Evolutionary conservation across 1,140 invertebrate genomes (phyloP).

Genomic region (Zaprionus davidi): DNA sequence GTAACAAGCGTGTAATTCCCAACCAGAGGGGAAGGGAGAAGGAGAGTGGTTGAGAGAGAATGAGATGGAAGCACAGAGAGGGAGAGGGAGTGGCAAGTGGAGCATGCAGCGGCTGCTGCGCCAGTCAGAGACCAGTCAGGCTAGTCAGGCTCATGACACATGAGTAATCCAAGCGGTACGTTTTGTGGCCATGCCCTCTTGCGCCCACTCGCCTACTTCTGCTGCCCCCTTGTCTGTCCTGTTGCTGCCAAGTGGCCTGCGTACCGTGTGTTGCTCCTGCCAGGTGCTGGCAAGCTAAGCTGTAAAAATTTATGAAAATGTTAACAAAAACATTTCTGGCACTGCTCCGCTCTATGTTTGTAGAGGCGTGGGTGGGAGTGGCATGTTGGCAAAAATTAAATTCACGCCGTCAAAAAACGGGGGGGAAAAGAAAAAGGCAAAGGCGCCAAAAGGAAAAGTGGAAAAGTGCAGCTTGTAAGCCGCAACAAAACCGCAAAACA

Average conservation of each 20-base stretch:
- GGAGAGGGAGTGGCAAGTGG: conserved; percentile 6
- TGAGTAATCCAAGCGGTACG: conserved; percentile 23
- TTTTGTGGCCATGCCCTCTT: conserved; percentile 13
- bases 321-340: conserved; percentile 42
- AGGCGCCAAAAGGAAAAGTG: conserved; percentile 30
- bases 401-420: conserved; percentile 23
- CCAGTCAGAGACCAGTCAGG: conserved; percentile 20
- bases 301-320: conserved; percentile 56
- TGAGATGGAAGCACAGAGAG: not conserved
- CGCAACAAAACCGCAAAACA: conserved; percentile 69
- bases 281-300: conserved; percentile 23
- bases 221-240: not conserved
- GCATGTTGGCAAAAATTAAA: conserved; percentile 43
- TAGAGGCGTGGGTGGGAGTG: conserved; percentile 19
- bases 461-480: conserved; percentile 52
- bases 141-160: conserved; percentile 47
- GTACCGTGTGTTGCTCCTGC: not conserved
- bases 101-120: not conserved
- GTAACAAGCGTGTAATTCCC: conserved; percentile 75
- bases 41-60: not conserved
- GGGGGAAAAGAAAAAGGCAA: not conserved
- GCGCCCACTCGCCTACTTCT: not conserved
- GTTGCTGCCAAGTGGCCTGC: conserved; percentile 39
- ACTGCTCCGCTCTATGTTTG: not conserved
- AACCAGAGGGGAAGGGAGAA: not conserved